A percentile compares a stretch with the other conserved stretches of the same genome.
phyloP scores from a whole-genome alignment of 2,113 vertebrate genomes.

The Tursiops truncatus region DNA sequence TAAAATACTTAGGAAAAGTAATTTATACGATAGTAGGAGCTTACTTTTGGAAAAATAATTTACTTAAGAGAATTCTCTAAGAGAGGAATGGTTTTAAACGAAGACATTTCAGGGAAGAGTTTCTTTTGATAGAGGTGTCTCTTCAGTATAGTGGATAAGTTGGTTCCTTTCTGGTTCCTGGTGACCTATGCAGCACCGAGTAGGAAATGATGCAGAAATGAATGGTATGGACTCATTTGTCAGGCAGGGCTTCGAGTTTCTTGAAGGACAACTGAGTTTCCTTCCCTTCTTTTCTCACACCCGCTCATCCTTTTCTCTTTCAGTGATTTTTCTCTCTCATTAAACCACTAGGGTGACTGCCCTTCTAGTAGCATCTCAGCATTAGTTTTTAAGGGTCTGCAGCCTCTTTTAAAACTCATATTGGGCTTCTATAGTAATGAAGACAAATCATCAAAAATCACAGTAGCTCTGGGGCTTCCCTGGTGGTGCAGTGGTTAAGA shows the following conservation, averaged over 20 bases:
- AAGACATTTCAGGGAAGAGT: neutral
- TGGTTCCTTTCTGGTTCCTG: neutral
- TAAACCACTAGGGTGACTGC: neutral
- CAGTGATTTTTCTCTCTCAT: neutral
- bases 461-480: neutral
- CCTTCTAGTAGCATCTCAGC: neutral
- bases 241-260: neutral
- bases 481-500: too few species aligned
- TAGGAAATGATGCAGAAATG: slow-evolving; percentile 55
- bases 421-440: neutral
- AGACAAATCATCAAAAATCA: neutral
- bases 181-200: neutral
- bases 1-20: slow-evolving; percentile 34
- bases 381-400: neutral
- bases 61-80: slow-evolving; percentile 39
- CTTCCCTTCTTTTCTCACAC: neutral
- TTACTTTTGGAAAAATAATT: slow-evolving; percentile 1
- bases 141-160: neutral
- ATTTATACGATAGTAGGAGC: slow-evolving; percentile 28
- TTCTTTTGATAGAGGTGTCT: slow-evolving; percentile 45
- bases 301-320: neutral
- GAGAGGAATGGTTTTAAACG: neutral
- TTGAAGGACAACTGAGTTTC: neutral
- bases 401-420: neutral
- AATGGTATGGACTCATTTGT: neutral